Base-by-base conservation (phyloP, 64 coral and sea anemone genomes). In the Anthopleura sola region DNA sequence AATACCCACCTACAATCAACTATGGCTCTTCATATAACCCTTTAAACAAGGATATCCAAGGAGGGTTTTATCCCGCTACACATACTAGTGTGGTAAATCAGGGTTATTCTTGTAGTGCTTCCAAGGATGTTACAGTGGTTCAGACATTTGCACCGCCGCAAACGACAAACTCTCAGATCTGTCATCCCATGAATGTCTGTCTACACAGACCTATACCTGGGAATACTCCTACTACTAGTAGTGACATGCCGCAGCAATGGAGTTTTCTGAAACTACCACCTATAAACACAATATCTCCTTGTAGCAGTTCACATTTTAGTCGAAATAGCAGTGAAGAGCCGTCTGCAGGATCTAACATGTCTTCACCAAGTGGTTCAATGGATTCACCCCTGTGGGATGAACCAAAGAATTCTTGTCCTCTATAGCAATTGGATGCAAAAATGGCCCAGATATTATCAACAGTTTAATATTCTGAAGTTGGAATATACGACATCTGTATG, bases 221-320 rank as follows among this genome's bases (percentile, higher is more conserved):
- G 13, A 49, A 38, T 60, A 9, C 82, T 56, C 29, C 48, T 8
- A 58, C 29, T 23, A 15, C 82, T 3, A 49, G 31, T 55, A 53
- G 36, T 51, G 89, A 91, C 17, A 81, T 86, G 78, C 84, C 83
- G 23, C 89, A 91, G 44, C 89, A 91, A 17, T 91, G 83, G 83
- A 86, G 60, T 28, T 91, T 91, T 40, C 55, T 91, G 44, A 91
- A 91, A 75, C 56, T 91, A 5, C 89, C 89, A 7, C 74, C 89
- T 17, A 86, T 91, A 23, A 85, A 85, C 23, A 81, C 77, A 68
- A 86, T 91, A 37, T 91, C 82, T 11, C 82, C 82, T 57, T 56
- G 82, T 21, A 83, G 80, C 23, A 82, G 82, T 23, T 38, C 47
- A 18, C 16, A 56, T 49, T 37, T 50, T 31, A 83, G 82, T 37